phyloP scores from a whole-genome alignment of 1,140 invertebrate genomes.

The Dreissena rostriformis region DNA sequence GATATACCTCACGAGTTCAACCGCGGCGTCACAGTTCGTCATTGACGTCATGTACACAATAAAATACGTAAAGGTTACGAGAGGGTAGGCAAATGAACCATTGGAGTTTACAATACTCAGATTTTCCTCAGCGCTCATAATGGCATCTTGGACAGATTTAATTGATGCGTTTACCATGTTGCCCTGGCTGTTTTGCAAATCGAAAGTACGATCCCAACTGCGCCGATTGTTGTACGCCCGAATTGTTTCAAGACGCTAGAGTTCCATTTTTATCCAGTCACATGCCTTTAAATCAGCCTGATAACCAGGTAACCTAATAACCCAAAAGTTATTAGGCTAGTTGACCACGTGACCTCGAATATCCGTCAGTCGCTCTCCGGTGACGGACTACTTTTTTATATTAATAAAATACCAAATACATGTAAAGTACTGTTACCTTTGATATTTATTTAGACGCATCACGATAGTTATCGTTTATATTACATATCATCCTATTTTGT shows the following conservation, averaged over 20 bases:
- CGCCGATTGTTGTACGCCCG: constrained; percentile 63
- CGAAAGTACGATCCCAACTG: constrained; percentile 65
- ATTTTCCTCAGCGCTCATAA: constrained; percentile 50
- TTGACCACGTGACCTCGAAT: too few relatives aligned
- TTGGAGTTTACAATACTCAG: constrained; percentile 54
- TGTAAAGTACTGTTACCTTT: too few relatives aligned
- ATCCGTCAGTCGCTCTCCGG: too few relatives aligned
- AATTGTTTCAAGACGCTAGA: constrained; percentile 53
- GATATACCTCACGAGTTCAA: constrained; percentile 72
- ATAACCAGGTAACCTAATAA: too few relatives aligned
- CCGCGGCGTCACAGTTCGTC: constrained; percentile 63
- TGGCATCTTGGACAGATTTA: constrained; percentile 60
- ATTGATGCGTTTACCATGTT: constrained; percentile 41
- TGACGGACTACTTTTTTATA: too few relatives aligned
- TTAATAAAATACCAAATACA: too few relatives aligned
- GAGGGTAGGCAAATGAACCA: constrained; percentile 63
- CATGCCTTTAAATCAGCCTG: not conserved
- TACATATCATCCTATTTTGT: too few relatives aligned
- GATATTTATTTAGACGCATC: too few relatives aligned
- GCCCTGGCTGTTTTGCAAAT: constrained; percentile 64
- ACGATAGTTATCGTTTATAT: too few relatives aligned
- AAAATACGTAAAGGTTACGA: constrained; percentile 71
- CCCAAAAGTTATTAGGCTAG: too few relatives aligned
- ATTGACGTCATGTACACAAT: constrained; percentile 63
- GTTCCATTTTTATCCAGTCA: constrained; percentile 58